phyloP scores from a whole-genome alignment of 2,113 vertebrate species.

The Phycodurus eques region DNA sequence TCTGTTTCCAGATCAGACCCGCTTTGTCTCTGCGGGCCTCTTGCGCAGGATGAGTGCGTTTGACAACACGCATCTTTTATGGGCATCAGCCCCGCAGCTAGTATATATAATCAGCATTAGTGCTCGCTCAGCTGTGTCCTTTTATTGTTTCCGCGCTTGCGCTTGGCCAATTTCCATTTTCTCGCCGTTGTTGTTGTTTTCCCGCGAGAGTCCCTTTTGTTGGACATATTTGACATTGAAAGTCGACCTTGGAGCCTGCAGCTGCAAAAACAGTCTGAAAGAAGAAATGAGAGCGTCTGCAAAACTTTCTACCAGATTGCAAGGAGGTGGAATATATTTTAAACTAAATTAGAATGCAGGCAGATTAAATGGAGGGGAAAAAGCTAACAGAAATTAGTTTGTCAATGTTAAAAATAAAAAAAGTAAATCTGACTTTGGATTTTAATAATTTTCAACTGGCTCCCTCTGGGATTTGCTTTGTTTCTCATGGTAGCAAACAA shows the following conservation, averaged over 20 bases:
- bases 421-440: no score
- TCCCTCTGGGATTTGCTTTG: no score
- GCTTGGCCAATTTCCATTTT: conserved; percentile 14
- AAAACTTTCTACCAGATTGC: neutral
- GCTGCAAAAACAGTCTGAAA: conserved; percentile 3
- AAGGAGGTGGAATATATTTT: neutral
- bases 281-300: neutral
- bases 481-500: no score
- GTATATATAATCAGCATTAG: conserved; percentile 2
- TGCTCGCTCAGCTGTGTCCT: conserved; percentile 14
- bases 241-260: conserved; percentile 4
- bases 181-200: conserved; percentile 9
- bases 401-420: no score
- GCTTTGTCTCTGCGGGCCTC: conserved; percentile 18
- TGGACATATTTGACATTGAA: conserved; percentile 10
- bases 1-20: neutral
- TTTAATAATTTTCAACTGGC: no score
- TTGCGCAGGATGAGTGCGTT: conserved; percentile 6
- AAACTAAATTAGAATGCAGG: neutral
- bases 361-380: no score
- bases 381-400: no score
- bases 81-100: conserved; percentile 15
- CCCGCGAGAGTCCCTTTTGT: conserved; percentile 3
- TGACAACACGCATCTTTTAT: conserved; percentile 19
- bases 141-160: conserved; percentile 11